Base-by-base conservation (phyloP, 1,140 invertebrate genomes). In the Zophobas morio region DNA sequence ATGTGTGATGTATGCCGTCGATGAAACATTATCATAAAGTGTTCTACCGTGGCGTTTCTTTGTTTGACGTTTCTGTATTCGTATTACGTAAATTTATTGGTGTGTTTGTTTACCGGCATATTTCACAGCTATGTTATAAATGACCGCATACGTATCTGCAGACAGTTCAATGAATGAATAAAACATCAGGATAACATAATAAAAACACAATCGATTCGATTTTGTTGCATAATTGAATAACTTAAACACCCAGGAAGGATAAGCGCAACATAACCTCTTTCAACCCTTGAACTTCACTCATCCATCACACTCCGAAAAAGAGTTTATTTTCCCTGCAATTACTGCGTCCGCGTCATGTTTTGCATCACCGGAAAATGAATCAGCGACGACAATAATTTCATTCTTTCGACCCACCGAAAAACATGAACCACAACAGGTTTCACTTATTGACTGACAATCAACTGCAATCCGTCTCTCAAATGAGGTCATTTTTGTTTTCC, bases 161-260 rank as follows among this genome's bases (percentile, higher is more conserved):
- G 60, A 66, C 60, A 66, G 60, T 66, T 66, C 8, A 66, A 66
- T 66, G 60, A 66, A 66, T 66, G 60, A 66, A 66, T 66, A 66
- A 66, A 42, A 66, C 60, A 66, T 66, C 39, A 66, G 37, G 37
- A 66, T 66, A 66, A 66, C 60, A 46, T 66, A 66, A 66, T 66
- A 66, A 66, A 66, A 42, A 42, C 37, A 66, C 60, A 66, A 66
- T 63, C 37, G 34, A 63, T 39, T 66, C 60, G 60, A 66, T 66
- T 66, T 66, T 66, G 60, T 66, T 66, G 60, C 60, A 66, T 66
- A 66, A 66, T 66, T 66, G 60, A 66, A 66, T 66, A 66, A 40
- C 35, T 66, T 66, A 66, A 66, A 66, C 60, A 66, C 60, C 54
- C 56, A 36, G 56, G 33, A 32, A 20, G 20, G 20, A 20, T 20